Evolutionary conservation across 1,140 invertebrate species (phyloP).

Genomic region (Argopecten irradians): DNA sequence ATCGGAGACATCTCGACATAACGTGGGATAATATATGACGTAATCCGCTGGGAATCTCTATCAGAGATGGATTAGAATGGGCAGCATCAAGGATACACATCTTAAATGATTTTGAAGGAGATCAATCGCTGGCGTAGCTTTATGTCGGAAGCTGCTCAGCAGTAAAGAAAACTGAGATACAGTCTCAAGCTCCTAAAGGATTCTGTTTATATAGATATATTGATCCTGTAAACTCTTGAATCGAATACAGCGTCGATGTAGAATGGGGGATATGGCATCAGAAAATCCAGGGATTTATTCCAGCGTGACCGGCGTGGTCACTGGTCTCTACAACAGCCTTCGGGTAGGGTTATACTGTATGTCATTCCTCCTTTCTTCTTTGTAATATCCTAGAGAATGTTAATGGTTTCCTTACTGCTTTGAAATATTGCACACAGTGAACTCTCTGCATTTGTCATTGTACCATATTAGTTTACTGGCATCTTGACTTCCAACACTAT

Average conservation of each 20-base stretch:
- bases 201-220: neutral
- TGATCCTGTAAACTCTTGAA: conserved; percentile 9
- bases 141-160: neutral
- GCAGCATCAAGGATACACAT: neutral
- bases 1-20: neutral
- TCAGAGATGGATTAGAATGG: neutral
- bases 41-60: neutral
- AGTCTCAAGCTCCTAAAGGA: conserved; percentile 20
- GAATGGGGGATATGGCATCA: neutral
- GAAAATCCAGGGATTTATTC: conserved; percentile 6
- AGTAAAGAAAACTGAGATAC: neutral
- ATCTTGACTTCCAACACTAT: no score
- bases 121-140: neutral
- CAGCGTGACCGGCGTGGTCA: neutral
- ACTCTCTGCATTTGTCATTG: neutral
- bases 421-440: neutral
- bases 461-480: no score
- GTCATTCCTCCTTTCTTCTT: neutral
- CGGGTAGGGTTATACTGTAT: neutral
- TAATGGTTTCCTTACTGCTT: neutral
- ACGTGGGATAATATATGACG: neutral
- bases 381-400: neutral
- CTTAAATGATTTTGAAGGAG: conserved; percentile 10
- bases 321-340: conserved; percentile 8
- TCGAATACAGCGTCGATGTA: neutral